A percentile compares a stretch with the other conserved stretches of the same genome.
Evolutionary conservation across 2,113 vertebrate species (phyloP).

Genomic region (Myotis davidii): DNA sequence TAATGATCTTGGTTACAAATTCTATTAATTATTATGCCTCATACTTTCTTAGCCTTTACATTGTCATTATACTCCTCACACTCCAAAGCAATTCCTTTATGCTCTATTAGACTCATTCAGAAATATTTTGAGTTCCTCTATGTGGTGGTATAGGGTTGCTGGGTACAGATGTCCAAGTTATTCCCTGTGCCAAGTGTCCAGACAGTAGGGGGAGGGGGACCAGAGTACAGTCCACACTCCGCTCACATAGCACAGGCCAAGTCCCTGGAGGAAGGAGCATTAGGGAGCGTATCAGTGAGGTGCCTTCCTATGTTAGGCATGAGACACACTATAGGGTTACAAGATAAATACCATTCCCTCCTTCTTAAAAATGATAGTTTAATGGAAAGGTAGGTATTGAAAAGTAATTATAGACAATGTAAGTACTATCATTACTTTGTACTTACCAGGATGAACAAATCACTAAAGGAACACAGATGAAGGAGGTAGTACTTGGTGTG

Average conservation of each 20-base stretch:
- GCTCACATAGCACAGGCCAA: not conserved
- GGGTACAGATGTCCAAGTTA: not conserved
- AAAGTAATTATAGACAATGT: not conserved
- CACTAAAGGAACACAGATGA: not conserved
- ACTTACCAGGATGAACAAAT: not conserved
- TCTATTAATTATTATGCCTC: constrained; percentile 55
- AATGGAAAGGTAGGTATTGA: not conserved
- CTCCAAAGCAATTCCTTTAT: constrained; percentile 25
- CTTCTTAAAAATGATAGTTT: not conserved
- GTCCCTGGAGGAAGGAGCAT: not conserved
- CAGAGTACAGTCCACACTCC: not conserved
- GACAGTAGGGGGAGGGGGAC: accelerated
- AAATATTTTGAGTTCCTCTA: not conserved
- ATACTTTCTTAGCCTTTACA: not conserved
- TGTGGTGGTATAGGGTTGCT: not conserved
- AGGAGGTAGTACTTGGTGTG: not conserved
- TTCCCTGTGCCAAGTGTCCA: not conserved
- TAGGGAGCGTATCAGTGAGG: not conserved
- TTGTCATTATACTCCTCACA: not conserved
- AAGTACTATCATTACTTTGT: not conserved
- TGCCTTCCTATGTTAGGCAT: not conserved
- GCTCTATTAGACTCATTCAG: not conserved
- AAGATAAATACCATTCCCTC: not conserved
- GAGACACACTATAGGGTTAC: not conserved
- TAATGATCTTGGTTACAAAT: constrained; percentile 53